A percentile compares a stretch with the other conserved stretches of the same genome.
Evolutionary conservation across 2,888 invertebrate genomes (phyloP).

Genomic region (Lithophane leautieri): DNA sequence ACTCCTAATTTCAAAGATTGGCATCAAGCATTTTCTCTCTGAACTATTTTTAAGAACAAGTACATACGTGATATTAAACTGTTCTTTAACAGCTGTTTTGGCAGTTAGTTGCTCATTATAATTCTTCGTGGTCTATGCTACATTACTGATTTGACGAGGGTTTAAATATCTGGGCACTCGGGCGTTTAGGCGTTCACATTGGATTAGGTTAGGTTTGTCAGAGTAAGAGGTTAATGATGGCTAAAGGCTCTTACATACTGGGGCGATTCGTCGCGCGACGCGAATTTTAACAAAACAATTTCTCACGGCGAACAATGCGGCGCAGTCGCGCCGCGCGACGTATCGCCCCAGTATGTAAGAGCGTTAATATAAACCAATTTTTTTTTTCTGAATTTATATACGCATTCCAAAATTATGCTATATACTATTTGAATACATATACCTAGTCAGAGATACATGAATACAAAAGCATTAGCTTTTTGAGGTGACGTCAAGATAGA

Average conservation of each 20-base stretch:
- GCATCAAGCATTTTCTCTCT: background rate
- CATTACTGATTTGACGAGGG: conserved; percentile 34
- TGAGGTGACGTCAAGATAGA: background rate
- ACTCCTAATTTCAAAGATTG: background rate
- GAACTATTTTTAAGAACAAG: background rate
- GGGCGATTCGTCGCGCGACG: too few relatives aligned
- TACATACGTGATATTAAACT: conserved; percentile 20
- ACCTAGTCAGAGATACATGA: background rate
- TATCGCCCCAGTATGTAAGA: too few relatives aligned
- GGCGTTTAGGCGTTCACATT: background rate
- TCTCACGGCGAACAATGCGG: too few relatives aligned
- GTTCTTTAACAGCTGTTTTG: conserved; percentile 41
- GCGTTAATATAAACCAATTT: too few relatives aligned
- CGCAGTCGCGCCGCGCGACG: too few relatives aligned
- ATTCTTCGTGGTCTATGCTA: conserved; percentile 37
- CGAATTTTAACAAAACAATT: too few relatives aligned
- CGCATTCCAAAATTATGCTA: background rate
- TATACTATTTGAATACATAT: background rate
- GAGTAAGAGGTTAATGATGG: background rate
- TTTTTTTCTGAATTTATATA: background rate
- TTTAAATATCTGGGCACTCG: background rate
- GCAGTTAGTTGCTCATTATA: conserved; percentile 19
- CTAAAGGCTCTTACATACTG: too few relatives aligned
- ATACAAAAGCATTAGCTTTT: background rate
- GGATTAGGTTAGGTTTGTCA: background rate